Percentiles rank a stretch among this genome's conserved stretches.
These are phyloP conservation scores for Chalcosyrphus nemorum DNA, from an alignment of 2,888 invertebrate genomes.

Conservation along the genomic window DNA sequence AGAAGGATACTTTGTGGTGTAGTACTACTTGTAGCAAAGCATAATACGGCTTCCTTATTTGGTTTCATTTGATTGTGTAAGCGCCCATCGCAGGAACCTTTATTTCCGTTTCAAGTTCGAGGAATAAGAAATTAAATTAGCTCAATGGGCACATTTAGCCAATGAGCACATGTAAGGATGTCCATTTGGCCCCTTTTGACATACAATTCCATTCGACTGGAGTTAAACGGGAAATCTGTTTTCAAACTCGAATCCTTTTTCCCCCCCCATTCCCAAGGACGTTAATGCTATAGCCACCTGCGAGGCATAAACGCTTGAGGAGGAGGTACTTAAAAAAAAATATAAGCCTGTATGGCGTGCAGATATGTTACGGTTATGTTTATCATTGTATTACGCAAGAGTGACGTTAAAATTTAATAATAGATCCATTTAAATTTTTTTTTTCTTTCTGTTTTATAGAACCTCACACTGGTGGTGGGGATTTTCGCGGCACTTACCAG, in stretches of 20 bases:
- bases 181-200: conserved; percentile 57
- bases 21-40: conserved; percentile 40
- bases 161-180: conserved; percentile 73
- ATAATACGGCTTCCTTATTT: conserved; percentile 65
- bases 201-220: not conserved
- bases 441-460: too few species aligned
- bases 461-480: conserved; percentile 1
- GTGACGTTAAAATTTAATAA: conserved; percentile 17
- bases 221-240: not conserved
- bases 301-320: conserved; percentile 1
- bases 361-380: not conserved
- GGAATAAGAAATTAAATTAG: conserved; percentile 77
- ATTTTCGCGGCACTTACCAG: conserved; percentile 24
- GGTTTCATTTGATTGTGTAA: conserved; percentile 54
- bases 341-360: not conserved
- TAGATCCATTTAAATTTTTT: conserved; percentile 22
- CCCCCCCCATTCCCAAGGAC: not conserved
- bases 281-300: not conserved
- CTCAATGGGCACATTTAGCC: conserved; percentile 80
- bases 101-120: conserved; percentile 57
- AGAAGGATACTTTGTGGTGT: not conserved
- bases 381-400: not conserved
- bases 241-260: not conserved
- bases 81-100: conserved; percentile 43
- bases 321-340: not conserved